Conservation (phyloP, 2,797 vertebrate species). For the Gadopsis bispinosus region DNA sequence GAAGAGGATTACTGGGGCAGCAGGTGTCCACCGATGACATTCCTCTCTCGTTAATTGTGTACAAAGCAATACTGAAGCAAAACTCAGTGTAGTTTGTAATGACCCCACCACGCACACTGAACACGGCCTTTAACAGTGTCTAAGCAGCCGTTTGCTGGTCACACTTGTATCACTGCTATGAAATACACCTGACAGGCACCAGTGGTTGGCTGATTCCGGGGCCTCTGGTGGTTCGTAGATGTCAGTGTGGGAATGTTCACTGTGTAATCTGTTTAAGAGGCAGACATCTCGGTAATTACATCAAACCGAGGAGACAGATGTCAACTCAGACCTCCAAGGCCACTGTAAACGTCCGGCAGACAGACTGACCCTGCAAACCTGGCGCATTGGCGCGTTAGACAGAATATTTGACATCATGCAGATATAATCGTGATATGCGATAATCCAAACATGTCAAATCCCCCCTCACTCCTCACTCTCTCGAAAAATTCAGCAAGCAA, state of each 20-base stretch:
- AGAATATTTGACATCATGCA: conserved; percentile 6
- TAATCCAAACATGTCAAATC: background rate
- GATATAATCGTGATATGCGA: background rate
- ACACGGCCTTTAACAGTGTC: background rate
- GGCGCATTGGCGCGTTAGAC: conserved; percentile 44
- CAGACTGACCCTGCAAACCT: conserved; percentile 45
- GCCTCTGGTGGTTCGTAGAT: conserved; percentile 34
- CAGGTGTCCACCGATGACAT: conserved; percentile 53
- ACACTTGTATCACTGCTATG: conserved; percentile 13
- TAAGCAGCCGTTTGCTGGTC: background rate
- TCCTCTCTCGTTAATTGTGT: conserved; percentile 23
- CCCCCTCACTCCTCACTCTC: no score
- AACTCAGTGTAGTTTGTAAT: background rate
- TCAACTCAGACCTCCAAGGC: conserved; percentile 29
- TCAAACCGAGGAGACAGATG: conserved; percentile 68
- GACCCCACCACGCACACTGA: conserved; percentile 3
- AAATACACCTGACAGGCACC: conserved; percentile 4
- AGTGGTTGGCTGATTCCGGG: background rate
- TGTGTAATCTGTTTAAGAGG: conserved; percentile 73
- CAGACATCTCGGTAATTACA: conserved; percentile 68
- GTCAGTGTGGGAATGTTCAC: conserved; percentile 61
- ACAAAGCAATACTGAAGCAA: conserved; percentile 19
- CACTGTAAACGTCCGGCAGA: conserved; percentile 61
- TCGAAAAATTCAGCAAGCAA: background rate
- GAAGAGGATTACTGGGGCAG: conserved; percentile 60